Base-by-base conservation (phyloP, 2,113 vertebrate species). In the Aphelocoma coerulescens region DNA sequence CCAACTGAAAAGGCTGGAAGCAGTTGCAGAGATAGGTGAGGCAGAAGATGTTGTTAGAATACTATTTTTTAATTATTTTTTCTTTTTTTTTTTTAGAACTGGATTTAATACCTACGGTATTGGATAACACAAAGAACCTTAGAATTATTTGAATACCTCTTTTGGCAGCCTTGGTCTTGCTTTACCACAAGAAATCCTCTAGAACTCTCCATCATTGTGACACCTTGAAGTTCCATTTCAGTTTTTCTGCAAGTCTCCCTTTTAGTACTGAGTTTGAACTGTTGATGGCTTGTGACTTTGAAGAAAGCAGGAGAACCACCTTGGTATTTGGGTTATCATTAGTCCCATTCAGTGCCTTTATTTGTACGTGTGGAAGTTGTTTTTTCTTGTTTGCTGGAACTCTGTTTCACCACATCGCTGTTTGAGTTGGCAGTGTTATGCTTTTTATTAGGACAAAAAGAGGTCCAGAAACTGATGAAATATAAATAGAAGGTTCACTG, bases 351-450 rank as follows among this genome's bases (percentile, higher is more conserved):
- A 95, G 72, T 39, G 54, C 49, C 77, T 95, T 93, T 91, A 92
- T 95, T 93, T 96, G 44, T 95, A 93, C 0, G 11, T 95, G 90
- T 92, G 75, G 77, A 97, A 94, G 82, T 10, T 95, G 77, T n/a
- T 44, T 88, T 91, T 80, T 55, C 62, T 95, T 44, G 22, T 91
- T 96, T 96, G 63, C 74, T 95, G 72, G 90, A 96, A 95, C 72
- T 88, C 82, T 83, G 23, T 73, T 94, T 95, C 89, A 97, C 93
- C 86, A 92, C 85, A 73, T 52, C 95, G 65, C 68, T 97, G 91
- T 97, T 98, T 98, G 95, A 91, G 61, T 98, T 98, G 98, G 97
- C 97, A 94, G n/a, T n/a, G 13, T 55, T 92, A 51, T 59, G 59
- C 86, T 91, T 98, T 97, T 97, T 96, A 96, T 96, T 97, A 97